Percentiles rank a stretch among this genome's conserved stretches.
Evolutionary conservation across 2,888 invertebrate species (phyloP).

Genomic region (Xestoiulus laeticollis): DNA sequence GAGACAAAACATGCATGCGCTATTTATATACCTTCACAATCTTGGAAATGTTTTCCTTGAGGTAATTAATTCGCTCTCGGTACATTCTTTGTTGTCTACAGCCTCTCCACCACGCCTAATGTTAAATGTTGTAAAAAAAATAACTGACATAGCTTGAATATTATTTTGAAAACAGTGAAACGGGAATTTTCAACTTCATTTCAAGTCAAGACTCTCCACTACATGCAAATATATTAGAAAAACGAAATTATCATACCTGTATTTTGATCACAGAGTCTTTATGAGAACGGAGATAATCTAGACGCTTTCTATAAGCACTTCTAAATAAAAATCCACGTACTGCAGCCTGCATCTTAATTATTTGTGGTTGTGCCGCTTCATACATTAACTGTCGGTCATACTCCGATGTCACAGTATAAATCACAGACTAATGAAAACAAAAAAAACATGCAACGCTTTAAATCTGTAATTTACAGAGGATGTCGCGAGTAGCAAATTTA

Average conservation of each 20-base stretch:
- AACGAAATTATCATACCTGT: constrained; percentile 61
- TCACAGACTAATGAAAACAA: constrained; percentile 57
- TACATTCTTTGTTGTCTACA: constrained; percentile 64
- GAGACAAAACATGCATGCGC: too few relatives aligned
- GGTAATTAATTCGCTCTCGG: constrained; percentile 59
- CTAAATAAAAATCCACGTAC: constrained; percentile 72
- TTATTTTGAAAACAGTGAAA: neutral
- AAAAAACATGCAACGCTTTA: neutral
- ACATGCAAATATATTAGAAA: too few relatives aligned
- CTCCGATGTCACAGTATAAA: constrained; percentile 60
- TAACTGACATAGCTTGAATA: too few relatives aligned
- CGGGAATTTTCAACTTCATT: constrained; percentile 15
- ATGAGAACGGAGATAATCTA: constrained; percentile 60
- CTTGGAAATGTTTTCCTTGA: constrained; percentile 59
- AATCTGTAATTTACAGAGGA: too few relatives aligned
- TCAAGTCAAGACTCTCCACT: too few relatives aligned
- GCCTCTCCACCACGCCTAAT: constrained; percentile 74
- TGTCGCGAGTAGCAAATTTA: too few relatives aligned
- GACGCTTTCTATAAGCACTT: constrained; percentile 64
- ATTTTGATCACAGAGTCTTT: constrained; percentile 62
- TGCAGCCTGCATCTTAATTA: constrained; percentile 71
- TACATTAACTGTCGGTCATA: constrained; percentile 62
- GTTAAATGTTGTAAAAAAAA: constrained; percentile 62
- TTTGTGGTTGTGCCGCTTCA: constrained; percentile 62
- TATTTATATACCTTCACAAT: constrained; percentile 57